Conservation (phyloP, 2,113 vertebrate genomes). For the Formicarius rufipectus region DNA sequence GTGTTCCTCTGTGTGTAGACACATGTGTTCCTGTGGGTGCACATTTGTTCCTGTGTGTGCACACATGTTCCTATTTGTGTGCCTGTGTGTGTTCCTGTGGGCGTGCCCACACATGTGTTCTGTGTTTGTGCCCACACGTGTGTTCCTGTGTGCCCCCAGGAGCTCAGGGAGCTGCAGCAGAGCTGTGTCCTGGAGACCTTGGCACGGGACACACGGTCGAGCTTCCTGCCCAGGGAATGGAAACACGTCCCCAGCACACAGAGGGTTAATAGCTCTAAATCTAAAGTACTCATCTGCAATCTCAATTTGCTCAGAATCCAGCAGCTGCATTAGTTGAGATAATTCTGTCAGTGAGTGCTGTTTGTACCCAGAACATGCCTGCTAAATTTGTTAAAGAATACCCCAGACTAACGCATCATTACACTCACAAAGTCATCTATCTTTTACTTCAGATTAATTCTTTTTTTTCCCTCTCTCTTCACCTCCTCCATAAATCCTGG, state of each 20-base stretch:
- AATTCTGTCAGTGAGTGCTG: constrained; percentile 89
- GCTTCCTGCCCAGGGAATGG: background rate
- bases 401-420: constrained; percentile 92
- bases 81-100: background rate
- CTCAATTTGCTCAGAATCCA: constrained; percentile 81
- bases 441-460: constrained; percentile 98
- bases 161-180: background rate
- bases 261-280: constrained; percentile 66
- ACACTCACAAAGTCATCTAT: constrained; percentile 97
- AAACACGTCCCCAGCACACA: background rate
- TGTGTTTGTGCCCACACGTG: background rate
- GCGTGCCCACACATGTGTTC: too few relatives aligned
- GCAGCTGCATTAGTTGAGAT: constrained; percentile 89
- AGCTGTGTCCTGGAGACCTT: fast-evolving
- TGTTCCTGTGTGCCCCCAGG: background rate
- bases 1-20: too few relatives aligned
- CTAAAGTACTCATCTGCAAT: constrained; percentile 66
- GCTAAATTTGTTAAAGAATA: constrained; percentile 95
- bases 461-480: constrained; percentile 91
- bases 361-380: constrained; percentile 84
- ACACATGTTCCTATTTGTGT: too few relatives aligned
- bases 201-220: background rate
- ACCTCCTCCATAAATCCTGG: constrained; percentile 99
- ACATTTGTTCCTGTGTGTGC: too few relatives aligned
- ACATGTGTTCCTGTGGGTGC: background rate